Evolutionary conservation across 2,797 vertebrate genomes (phyloP), one percentile per base, ranked within the genome.

Genomic region (Craterocephalus amniculus): DNA sequence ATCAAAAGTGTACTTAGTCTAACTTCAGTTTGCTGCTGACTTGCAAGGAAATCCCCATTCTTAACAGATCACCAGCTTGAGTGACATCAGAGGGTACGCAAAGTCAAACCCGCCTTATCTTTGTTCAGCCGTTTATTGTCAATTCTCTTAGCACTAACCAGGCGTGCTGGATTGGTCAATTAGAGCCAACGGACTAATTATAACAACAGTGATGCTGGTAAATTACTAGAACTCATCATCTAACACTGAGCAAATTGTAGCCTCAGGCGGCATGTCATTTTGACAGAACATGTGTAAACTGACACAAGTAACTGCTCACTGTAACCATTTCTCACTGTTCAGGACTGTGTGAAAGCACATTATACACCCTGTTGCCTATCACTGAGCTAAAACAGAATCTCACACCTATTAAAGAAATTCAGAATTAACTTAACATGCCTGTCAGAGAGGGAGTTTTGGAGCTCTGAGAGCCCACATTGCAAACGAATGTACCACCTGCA

Each of bases 1-100:
- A 92, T 92, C 87, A 90, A 91, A 91, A 64, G 80, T 80, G 56
- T 20, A 55, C 63, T 84, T 72, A 70, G 67, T 69, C 83, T 58
- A 59, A 72, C 64, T 34, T 43, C 36, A 70, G 60, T 67, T 69
- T 84, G 80, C 67, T 76, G 84, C 81, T 84, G 88, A 90, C 79
- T 83, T 73, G 80, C 61, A 63, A 76, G 78, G 79, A 81, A 84
- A 71, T 49, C 45, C 67, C 61, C 45, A 2, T 45, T 67, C 58
- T 32, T 14, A 45, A 74, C 29, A 69, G 51, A 76, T 43, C 51
- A 63, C 35, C 60, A 62, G 26, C 36, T 54, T 32, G 45, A 61
- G 10, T 54, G 36, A 72, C 70, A 65, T 61, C 18, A 38, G 40
- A 56, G 12, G 67, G 6, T 2, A 6, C 5, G 27, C 31, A 58